Conservation (phyloP, 2,888 invertebrate genomes). For the Nymphalis polychloros region DNA sequence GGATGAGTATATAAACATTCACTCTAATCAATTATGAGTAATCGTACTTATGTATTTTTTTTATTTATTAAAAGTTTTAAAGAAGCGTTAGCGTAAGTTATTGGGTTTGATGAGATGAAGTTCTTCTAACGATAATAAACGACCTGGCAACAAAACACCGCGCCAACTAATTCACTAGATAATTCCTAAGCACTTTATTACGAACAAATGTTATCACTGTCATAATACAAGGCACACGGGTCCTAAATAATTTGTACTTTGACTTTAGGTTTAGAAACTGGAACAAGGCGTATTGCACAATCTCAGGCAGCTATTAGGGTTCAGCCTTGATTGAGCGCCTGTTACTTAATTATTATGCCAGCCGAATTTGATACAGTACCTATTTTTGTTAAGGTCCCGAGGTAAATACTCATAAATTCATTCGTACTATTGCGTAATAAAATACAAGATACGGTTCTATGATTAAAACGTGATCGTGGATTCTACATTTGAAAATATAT, state of each 20-base stretch:
- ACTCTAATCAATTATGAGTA: neutral
- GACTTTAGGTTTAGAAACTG: conserved; percentile 62
- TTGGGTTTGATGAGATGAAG: neutral
- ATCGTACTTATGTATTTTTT: no score
- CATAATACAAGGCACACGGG: conserved; percentile 58
- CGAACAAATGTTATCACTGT: conserved; percentile 32
- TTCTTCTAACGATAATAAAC: neutral
- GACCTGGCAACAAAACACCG: neutral
- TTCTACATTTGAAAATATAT: neutral
- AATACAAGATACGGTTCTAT: neutral
- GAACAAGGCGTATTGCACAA: conserved; percentile 53
- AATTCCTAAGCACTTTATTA: conserved; percentile 20
- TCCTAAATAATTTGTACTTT: conserved; percentile 75
- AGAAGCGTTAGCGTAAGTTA: neutral
- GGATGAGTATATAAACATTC: no score
- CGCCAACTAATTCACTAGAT: neutral
- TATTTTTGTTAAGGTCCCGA: conserved; percentile 39
- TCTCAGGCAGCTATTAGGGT: conserved; percentile 66
- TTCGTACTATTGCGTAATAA: conserved; percentile 54
- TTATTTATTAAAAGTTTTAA: no score
- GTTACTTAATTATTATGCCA: conserved; percentile 81
- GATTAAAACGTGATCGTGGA: neutral
- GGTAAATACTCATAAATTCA: conserved; percentile 32
- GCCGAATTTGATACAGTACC: conserved; percentile 59
- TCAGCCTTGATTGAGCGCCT: conserved; percentile 73